Evolutionary conservation across 1,140 invertebrate genomes (phyloP), one percentile per base, ranked within the genome.

Genomic region (Drosophila auraria): DNA sequence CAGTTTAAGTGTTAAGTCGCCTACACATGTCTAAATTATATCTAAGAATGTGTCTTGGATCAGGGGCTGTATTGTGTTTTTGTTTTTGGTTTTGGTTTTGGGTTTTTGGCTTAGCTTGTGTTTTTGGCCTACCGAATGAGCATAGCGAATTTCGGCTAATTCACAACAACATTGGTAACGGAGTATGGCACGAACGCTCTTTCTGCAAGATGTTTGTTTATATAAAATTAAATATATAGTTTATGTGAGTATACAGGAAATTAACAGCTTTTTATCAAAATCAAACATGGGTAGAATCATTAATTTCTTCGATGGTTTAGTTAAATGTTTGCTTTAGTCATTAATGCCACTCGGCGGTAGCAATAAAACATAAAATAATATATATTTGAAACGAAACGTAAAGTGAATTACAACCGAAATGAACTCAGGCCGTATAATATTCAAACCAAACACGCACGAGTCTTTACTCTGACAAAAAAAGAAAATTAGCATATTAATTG

Each of bases 91-190:
- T 53, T 59, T 71, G 45, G 44, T 69, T 73, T 73, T 59, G 61
- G 64, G 54, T 66, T 69, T 82, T 82, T 84, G 78, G 81, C 76
- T 79, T 82, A 74, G 78, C 74, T 86, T 86, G 82, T 87, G 70
- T 80, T 81, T 78, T 91, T 83, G 80, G 87, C 92, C 92, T 93
- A 93, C 92, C 92, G 92, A 92, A 91, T 93, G 87, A 87, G 91
- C 80, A 89, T 91, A 93, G 82, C 91, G 91, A 91, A 93, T 92
- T 91, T 93, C 91, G 64, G 89, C 92, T 92, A 92, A 93, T 91
- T 93, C 91, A 92, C 92, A 93, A 93, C 92, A 93, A 93, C 92
- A 93, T 92, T 93, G 93, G 89, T 92, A 91, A 82, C 92, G 92
- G 76, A 93, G 91, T 83, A 92, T 91, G 90, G 91, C 92, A 76